A percentile compares a stretch with the other conserved stretches of the same genome.
Evolutionary conservation across 2,113 vertebrate genomes (phyloP).

Genomic region (Dinomys branickii): DNA sequence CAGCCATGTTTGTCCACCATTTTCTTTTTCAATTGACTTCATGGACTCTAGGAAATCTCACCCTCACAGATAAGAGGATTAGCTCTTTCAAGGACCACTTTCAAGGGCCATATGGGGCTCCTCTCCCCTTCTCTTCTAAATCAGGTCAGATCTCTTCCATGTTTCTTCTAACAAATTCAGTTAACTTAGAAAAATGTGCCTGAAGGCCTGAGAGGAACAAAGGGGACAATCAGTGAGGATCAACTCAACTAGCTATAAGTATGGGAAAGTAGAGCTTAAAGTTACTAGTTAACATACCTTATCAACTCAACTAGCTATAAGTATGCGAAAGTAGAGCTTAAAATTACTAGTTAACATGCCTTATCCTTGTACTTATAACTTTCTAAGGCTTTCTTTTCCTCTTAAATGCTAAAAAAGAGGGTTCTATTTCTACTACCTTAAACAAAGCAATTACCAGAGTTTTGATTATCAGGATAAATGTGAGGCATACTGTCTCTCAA

Average conservation of each 20-base stretch:
- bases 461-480: not conserved
- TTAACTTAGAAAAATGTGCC: not conserved
- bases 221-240: not conserved
- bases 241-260: not conserved
- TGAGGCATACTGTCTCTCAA: not conserved
- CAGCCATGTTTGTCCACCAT: not conserved
- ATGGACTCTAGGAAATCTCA: not conserved
- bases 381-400: not conserved
- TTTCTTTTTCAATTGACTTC: not conserved
- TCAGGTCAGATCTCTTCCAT: not conserved
- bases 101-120: no score
- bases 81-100: no score
- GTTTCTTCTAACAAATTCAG: not conserved
- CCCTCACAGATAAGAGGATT: not conserved
- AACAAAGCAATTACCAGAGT: not conserved
- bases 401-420: not conserved
- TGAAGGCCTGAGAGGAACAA: not conserved
- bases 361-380: not conserved
- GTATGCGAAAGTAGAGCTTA: no score
- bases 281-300: not conserved
- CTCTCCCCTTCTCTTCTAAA: not conserved
- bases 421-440: not conserved
- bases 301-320: not conserved
- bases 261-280: not conserved
- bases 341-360: not conserved